Evolutionary conservation across 2,113 vertebrate species (phyloP), one percentile per base, ranked within the genome.

Genomic region (Corydoras sp.): DNA sequence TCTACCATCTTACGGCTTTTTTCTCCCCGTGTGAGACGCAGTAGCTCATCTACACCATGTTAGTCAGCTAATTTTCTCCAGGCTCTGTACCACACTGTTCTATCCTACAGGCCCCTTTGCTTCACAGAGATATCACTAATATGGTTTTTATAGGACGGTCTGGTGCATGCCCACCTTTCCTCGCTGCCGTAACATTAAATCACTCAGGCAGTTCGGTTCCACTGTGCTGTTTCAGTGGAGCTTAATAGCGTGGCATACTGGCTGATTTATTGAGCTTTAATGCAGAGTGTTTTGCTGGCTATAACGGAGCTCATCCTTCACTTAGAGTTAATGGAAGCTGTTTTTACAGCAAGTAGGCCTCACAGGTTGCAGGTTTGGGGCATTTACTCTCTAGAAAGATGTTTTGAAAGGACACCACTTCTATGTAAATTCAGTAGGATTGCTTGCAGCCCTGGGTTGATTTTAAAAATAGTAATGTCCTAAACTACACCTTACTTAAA

Each of bases 191-290:
- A 71, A 74, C 71, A 32, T 48, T 78, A 74, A 74, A 68, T 82
- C 70, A 78, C 64, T 30, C 30, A 15, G 69, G 31, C 75, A 75
- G 68, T 51, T 68, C 67, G 63, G 68, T 80, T 77, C 73, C 53
- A 76, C 74, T 80, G 55, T 76, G 56, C 71, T 78, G 62, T 85
- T 79, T 80, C 74, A 74, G 63, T 61, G 49, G 64, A 30, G 64
- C 64, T 64, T 78, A 81, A 78, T 77, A 77, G 71, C 24, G 24
- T 10, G 35, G 13, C 10, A 43, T 32, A 58, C 58, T 9, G 56
- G 65, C 75, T 81, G 77, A 85, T 83, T 81, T 81, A 84, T 69
- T 63, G 32, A 48, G 32, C 61, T 82, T 74, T 76, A 69, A 74
- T 58, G 59, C 61, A 55, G 67, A 64, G 49, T 72, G 55, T 68